A percentile compares a stretch with the other conserved stretches of the same genome.
Conservation (phyloP, 2,797 vertebrate species). For the Parotocinclus haroldoi region DNA sequence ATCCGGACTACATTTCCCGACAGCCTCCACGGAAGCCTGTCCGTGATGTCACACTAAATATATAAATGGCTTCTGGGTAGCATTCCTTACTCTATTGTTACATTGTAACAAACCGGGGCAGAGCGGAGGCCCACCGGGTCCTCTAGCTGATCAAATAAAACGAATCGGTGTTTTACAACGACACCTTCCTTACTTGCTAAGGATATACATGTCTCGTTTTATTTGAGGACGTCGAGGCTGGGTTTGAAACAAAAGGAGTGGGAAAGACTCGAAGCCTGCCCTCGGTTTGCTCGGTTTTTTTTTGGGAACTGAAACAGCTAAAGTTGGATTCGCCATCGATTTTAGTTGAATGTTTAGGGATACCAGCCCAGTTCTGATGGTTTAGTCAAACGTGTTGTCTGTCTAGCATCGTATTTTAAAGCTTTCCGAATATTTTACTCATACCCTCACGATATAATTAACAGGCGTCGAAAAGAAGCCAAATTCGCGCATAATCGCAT, state of each 20-base stretch:
- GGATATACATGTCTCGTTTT: constrained; percentile 26
- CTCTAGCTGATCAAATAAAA: constrained; percentile 53
- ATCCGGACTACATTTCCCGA: constrained; percentile 62
- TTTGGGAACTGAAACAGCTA: constrained; percentile 31
- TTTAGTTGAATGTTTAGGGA: constrained; percentile 33
- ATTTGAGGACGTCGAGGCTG: constrained; percentile 48
- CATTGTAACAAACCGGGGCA: constrained; percentile 70
- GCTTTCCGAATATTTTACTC: neutral
- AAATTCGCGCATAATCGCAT: neutral
- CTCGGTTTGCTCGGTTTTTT: constrained; percentile 57
- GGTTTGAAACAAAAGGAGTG: constrained; percentile 52
- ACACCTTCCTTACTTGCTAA: constrained; percentile 21
- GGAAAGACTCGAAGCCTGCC: constrained; percentile 53
- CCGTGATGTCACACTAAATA: constrained; percentile 71
- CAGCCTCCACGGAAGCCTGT: constrained; percentile 45
- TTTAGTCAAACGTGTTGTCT: constrained; percentile 44
- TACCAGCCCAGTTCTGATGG: neutral
- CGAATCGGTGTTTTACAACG: constrained; percentile 41
- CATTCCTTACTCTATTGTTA: constrained; percentile 77
- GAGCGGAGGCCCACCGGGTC: constrained; percentile 55
- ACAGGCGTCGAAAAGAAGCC: neutral
- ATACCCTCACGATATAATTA: neutral
- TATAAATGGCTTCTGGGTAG: constrained; percentile 65
- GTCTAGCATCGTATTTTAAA: constrained; percentile 22
- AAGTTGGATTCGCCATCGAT: constrained; percentile 28